Evolutionary conservation across 2,797 vertebrate species (phyloP), one percentile per base, ranked within the genome.

Genomic region (Aselliscus stoliczkanus): DNA sequence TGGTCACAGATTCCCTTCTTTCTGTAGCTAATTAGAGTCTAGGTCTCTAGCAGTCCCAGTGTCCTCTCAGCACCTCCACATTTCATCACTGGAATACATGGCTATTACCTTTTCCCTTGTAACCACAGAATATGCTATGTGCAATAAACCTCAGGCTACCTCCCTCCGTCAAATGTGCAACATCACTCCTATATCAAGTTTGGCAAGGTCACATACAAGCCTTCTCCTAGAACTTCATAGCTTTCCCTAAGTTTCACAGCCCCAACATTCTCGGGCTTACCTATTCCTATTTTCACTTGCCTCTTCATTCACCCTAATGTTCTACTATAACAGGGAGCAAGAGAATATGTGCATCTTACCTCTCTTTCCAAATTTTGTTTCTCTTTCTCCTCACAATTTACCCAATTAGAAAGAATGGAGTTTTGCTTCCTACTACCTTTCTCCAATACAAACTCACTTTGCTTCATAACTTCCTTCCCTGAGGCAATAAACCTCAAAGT

Each of bases 131-230:
- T 12, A 58, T 4, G 1, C 27, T 11, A n/a, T 47, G 31, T 8
- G 23, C 27, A n/a, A n/a, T 42, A 69, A 69, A 31, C 58, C 50
- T 79, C 13, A 17, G 44, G 13, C 27, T 56, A 65, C 6, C 20
- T 73, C 7, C 27, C 42, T 54, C 25, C 13, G 44, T 4, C 31
- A 11, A 15, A 6, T 21, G n/a, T 39, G 11, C 31, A 67, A 13
- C 11, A 25, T 18, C 7, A 2, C 13, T 37, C 5, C 39, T 37
- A 34, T 20, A 31, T n/a, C 18, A 56, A 27, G 13, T 12, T 52
- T 17, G 3, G 10, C 29, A 87, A 64, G 15, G 3, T 13, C 6
- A 21, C 5, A 23, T 11, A 3, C 4, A 31, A 1, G 12, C 0
- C 18, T 70, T 73, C 3, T 9, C 42, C 80, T 39, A 34, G 52